Evolutionary conservation across 2,113 vertebrate genomes (phyloP).

Genomic region (Phaethornis superciliosus): DNA sequence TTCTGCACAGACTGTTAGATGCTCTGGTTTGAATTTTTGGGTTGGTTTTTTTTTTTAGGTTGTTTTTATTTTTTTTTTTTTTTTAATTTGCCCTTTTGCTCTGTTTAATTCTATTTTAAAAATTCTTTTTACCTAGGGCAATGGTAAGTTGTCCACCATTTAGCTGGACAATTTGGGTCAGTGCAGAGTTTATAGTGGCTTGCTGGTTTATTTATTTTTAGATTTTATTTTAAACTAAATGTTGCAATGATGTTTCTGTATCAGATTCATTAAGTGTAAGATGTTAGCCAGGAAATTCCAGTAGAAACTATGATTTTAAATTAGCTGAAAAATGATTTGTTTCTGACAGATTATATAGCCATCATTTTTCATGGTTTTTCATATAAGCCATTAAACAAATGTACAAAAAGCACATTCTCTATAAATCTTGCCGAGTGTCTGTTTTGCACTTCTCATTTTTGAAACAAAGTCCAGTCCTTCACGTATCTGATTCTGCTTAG

Average conservation of each 20-base stretch:
- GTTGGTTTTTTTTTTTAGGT: no score
- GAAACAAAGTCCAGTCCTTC: neutral
- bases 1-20: neutral
- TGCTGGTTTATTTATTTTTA: neutral
- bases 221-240: neutral
- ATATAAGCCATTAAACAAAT: neutral
- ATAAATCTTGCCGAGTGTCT: neutral
- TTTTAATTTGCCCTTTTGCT: neutral
- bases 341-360: neutral
- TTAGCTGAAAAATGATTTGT: neutral
- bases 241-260: neutral
- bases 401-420: neutral
- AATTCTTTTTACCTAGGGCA: neutral
- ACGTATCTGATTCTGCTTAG: neutral
- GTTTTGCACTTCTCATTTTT: neutral
- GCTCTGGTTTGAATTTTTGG: neutral
- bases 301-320: neutral
- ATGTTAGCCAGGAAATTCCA: neutral
- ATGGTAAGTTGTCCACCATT: neutral
- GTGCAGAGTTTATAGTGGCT: neutral
- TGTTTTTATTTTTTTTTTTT: no score
- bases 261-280: neutral
- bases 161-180: neutral
- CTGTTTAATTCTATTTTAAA: neutral
- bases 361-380: neutral